phyloP scores from a whole-genome alignment of 2,113 vertebrate genomes.

The Cavia aperea region DNA sequence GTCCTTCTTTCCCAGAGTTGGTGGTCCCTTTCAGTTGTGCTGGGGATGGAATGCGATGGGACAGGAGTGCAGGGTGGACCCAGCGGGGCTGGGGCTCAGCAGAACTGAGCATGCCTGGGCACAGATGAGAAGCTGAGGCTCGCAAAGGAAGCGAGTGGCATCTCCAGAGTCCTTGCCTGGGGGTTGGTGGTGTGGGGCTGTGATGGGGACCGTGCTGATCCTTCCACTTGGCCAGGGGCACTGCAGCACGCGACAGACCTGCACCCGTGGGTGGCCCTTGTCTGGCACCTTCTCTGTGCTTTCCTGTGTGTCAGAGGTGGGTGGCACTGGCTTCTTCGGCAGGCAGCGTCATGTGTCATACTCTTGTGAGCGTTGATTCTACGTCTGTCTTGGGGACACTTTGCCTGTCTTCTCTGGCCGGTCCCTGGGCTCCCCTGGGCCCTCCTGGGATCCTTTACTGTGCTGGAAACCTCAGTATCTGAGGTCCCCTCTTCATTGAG shows the following conservation, averaged over 20 bases:
- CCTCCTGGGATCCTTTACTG: not conserved
- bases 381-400: not conserved
- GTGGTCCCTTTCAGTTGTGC: fast-evolving
- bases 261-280: not conserved
- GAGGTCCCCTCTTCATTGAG: fast-evolving
- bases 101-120: not conserved
- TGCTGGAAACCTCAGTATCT: not conserved
- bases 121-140: fast-evolving
- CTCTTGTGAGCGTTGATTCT: not conserved
- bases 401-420: not conserved
- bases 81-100: fast-evolving
- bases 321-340: not conserved
- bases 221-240: no score
- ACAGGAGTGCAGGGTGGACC: not conserved
- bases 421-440: not conserved
- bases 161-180: not conserved
- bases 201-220: no score
- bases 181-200: not conserved
- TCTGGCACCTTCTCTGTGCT: not conserved
- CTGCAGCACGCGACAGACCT: not conserved
- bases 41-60: no score
- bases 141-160: not conserved
- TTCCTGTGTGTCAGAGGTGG: not conserved
- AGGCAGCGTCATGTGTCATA: not conserved
- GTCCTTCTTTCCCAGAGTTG: fast-evolving